Base-by-base conservation (phyloP, 2,888 invertebrate genomes). In the Microplitis deprimator region DNA sequence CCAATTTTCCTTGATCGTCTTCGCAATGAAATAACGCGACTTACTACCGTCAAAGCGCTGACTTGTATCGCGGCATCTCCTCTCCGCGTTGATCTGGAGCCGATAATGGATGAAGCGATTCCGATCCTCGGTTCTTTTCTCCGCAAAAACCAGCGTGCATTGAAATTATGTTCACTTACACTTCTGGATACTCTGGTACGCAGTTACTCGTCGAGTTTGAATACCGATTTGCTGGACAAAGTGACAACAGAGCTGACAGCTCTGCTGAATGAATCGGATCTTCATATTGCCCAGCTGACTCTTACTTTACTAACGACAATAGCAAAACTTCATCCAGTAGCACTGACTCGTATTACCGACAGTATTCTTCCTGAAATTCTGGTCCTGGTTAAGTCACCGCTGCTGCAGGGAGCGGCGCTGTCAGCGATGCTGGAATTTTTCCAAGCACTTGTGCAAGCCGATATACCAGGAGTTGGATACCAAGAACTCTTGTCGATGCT, bases 1-100 rank as follows among this genome's bases (percentile, higher is more conserved):
- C 98, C 98, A 6, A 95, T 99, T 87, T 97, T 99, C 89, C 91
- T 98, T 89, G 99, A 99, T 88, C 94, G 99, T 83, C 91, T 99
- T 75, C 94, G 95, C 82, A 99, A 99, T 89, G 99, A 99, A 91
- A 99, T 99, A 73, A 99, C 99, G 0, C 93, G 99, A 38, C 92
- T 98, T 59, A 98, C 98, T 5, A 97, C 98, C 2, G 98, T 99
- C 0, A 98, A 98, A 89, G 97, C 99, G 7, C 91, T 99, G 10
- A 98, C 97, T 6, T 96, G 97, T 91, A 96, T 98, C 75, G 98
- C 98, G 39, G 95, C 96, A 0, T 97, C 97, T 1, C 96, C 97
- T 0, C 90, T 98, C 64, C 93, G 94, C 80, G 95, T 98, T 77
- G 95, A 97, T 89, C 91, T 98, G 75, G 92, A 93, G 79, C 95